Evolutionary conservation across 1,140 invertebrate species (phyloP), one percentile per base, ranked within the genome.

Genomic region (Trichonephila clavata): DNA sequence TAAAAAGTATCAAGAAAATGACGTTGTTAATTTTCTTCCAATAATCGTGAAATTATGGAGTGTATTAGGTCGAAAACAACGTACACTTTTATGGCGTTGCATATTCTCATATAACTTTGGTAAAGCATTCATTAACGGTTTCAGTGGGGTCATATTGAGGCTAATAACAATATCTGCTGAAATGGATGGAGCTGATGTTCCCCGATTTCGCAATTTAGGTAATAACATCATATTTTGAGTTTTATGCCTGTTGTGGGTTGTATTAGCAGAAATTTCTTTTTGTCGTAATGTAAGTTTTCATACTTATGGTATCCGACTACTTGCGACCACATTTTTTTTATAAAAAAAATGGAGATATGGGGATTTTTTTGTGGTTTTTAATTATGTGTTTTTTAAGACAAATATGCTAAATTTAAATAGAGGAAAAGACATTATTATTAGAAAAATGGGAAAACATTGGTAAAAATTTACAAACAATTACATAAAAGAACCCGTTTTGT

Each of bases 161-260:
- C 24, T 77, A 77, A 77, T 77, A 77, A 77, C 32, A 77, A 77
- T 77, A 77, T 77, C 71, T 24, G 71, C 27, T 18, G 32, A 77
- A 32, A 27, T 39, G 71, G 39, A 77, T 39, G 27, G 71, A 18
- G 68, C 16, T 32, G 27, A 77, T 5, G 13, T 32, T 24, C 27
- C 16, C 18, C 27, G 14, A 27, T 77, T 77, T 39, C 27, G 71
- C 24, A 14, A 16, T 77, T 18, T 24, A 16, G 27, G 71, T 77
- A 16, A 77, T 77, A 39, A 32, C 71, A 1, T 27, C 14, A 32
- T 18, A 77, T 39, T 77, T 39, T 27, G 32, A 32, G 27, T 39
- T 39, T 77, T 16, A 39, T 77, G 16, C 24, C 27, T 27, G n/a
- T 24, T 68, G 18, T 6, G 71, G 32, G 16, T 4, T 7, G 14